Evolutionary conservation across 1,140 invertebrate species (phyloP), one percentile per base, ranked within the genome.

Genomic region (Gerris buenoi): DNA sequence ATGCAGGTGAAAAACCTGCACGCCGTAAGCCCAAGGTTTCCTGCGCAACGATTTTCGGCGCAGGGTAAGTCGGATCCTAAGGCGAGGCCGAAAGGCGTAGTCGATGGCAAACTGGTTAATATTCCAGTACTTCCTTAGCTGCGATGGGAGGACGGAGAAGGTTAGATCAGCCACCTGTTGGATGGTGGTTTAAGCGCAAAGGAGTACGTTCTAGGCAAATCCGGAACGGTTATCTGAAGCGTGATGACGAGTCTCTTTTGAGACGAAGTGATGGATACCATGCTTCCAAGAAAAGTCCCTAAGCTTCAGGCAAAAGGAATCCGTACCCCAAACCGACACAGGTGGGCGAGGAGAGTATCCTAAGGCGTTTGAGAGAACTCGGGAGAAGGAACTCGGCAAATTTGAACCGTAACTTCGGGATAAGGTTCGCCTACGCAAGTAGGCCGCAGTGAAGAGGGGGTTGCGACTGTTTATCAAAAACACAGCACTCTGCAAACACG

Each of bases 321-420:
- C 71, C 75, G 75, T 76, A 76, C 76, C 75, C 5, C 14, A 75
- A 76, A 77, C 76, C 71, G 73, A 77, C 76, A 77, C 75, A 76
- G 72, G 76, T 77, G 70, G 71, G n/a, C 71, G 65, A 67, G 75
- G 69, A 63, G 76, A 77, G 67, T 2, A 77, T 75, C 67, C 75
- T 67, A 73, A 77, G 74, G 76, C 68, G 75, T 71, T 46, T n/a
- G 76, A 75, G 76, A 73, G 67, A 76, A 76, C 68, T 63, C 0
- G 63, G 65, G 18, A 68, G 29, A 76, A 76, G 75, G 75, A 76
- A 77, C 75, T 76, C 64, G 73, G 75, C 75, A 76, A 76, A 76
- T 60, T 77, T 63, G 5, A 28, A 27, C 70, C 66, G 75, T 76
- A 76, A 76, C 72, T 76, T 77, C 75, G 75, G 70, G 67, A 76